Conservation (phyloP, 1,140 invertebrate species). For the Drosophila novamexicana region DNA sequence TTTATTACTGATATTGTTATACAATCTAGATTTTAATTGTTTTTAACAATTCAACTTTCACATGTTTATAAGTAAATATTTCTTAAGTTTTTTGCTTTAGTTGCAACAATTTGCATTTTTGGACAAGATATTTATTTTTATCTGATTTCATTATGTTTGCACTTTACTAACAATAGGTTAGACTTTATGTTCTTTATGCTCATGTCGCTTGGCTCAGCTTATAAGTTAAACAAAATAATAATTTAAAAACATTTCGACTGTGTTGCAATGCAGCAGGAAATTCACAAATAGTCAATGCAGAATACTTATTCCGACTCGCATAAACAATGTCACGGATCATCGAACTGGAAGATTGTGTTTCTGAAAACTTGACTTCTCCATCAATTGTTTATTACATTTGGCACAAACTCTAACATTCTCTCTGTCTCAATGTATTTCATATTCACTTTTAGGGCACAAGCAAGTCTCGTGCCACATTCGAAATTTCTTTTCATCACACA, state of each 20-base stretch:
- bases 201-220: constrained; percentile 20
- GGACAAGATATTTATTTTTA: constrained; percentile 71
- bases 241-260: constrained; percentile 12
- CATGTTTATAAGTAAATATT: constrained; percentile 75
- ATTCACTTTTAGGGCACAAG: background rate
- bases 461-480: too few species aligned
- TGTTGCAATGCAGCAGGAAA: background rate
- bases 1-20: constrained; percentile 65
- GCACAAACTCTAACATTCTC: constrained; percentile 28
- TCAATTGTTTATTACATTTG: constrained; percentile 25
- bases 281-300: constrained; percentile 1
- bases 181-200: constrained; percentile 18
- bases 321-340: too few species aligned
- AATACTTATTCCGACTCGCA: constrained; percentile 14
- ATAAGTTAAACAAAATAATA: constrained; percentile 11
- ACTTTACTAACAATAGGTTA: constrained; percentile 37
- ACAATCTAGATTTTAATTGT: constrained; percentile 75
- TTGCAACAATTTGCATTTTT: constrained; percentile 50
- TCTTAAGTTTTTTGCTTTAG: constrained; percentile 37
- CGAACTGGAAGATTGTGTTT: constrained; percentile 25
- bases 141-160: constrained; percentile 38
- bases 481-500: background rate
- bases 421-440: background rate
- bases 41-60: constrained; percentile 78
- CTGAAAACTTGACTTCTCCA: constrained; percentile 18